Conservation (phyloP, 2,888 invertebrate species). For the Sesia bembeciformis region DNA sequence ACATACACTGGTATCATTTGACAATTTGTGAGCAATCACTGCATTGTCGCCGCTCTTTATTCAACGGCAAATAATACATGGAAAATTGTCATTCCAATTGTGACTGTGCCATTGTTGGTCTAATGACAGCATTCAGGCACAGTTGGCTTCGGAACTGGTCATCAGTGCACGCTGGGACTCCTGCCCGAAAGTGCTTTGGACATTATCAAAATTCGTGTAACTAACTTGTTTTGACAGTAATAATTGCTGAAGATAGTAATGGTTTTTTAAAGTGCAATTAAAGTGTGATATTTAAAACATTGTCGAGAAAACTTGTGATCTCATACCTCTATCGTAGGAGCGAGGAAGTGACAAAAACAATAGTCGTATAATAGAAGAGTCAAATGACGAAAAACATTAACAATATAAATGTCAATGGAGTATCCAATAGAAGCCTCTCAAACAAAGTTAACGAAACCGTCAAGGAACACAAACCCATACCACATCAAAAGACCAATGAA, state of each 20-base stretch:
- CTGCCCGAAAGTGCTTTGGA: conserved; percentile 25
- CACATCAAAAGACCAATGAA: conserved; percentile 99
- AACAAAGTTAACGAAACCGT: conserved; percentile 37
- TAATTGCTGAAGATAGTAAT: no score
- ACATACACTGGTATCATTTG: conserved; percentile 70
- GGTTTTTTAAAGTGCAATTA: no score
- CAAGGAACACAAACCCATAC: conserved; percentile 73
- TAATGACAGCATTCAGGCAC: conserved; percentile 67
- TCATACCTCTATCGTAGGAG: no score
- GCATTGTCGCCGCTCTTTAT: conserved; percentile 74
- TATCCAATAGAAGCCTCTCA: conserved; percentile 37
- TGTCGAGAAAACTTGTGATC: no score
- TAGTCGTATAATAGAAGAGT: background rate
- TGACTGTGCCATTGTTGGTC: conserved; percentile 57
- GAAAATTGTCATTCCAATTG: conserved; percentile 71
- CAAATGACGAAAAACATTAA: conserved; percentile 4
- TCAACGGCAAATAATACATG: conserved; percentile 71
- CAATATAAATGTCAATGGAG: conserved; percentile 30
- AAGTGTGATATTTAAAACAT: no score
- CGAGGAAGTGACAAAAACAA: background rate
- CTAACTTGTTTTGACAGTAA: no score
- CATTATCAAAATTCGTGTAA: no score
- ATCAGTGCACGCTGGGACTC: conserved; percentile 50
- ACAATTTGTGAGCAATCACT: conserved; percentile 74
- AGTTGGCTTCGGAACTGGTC: conserved; percentile 46